Conservation (phyloP, 2,888 invertebrate genomes). For the Athrips mouffetella region DNA sequence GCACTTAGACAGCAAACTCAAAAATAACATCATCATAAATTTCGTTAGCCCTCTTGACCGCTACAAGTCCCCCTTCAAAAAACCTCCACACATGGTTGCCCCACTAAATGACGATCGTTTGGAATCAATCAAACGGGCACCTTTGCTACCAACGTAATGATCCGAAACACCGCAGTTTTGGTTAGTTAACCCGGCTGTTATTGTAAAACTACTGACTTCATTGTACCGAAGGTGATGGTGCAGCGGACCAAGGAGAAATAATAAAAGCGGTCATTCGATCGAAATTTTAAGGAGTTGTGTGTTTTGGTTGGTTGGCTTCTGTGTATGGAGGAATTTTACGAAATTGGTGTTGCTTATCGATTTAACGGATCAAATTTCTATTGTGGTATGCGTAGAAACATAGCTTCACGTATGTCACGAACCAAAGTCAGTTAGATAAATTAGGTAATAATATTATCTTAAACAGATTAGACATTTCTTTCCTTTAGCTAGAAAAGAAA, state of each 20-base stretch:
- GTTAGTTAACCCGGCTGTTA: slow-evolving; percentile 36
- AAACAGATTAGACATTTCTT: no score
- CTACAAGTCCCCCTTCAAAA: no score
- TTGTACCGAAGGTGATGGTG: slow-evolving; percentile 43
- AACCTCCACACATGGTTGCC: slow-evolving; percentile 23
- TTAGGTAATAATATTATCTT: no score
- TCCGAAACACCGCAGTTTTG: slow-evolving; percentile 50
- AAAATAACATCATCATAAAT: not conserved
- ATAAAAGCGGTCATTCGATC: slow-evolving; percentile 15
- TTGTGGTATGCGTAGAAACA: no score
- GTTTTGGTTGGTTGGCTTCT: slow-evolving; percentile 1
- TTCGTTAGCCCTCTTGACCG: not conserved
- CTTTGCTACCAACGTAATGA: slow-evolving; percentile 48
- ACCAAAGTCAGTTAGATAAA: no score
- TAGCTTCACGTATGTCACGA: no score
- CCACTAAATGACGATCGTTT: slow-evolving; percentile 31
- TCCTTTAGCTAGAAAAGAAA: no score
- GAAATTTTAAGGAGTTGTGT: slow-evolving; percentile 1
- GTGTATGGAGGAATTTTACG: not conserved
- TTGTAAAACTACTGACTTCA: slow-evolving; percentile 3
- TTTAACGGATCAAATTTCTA: not conserved
- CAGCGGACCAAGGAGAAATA: slow-evolving; percentile 30
- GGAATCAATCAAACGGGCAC: slow-evolving; percentile 60
- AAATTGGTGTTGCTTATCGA: not conserved
- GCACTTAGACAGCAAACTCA: no score